Percentiles rank a stretch among this genome's conserved stretches.
Conservation (phyloP, 2,113 vertebrate species). For the Glareola pratincola region DNA sequence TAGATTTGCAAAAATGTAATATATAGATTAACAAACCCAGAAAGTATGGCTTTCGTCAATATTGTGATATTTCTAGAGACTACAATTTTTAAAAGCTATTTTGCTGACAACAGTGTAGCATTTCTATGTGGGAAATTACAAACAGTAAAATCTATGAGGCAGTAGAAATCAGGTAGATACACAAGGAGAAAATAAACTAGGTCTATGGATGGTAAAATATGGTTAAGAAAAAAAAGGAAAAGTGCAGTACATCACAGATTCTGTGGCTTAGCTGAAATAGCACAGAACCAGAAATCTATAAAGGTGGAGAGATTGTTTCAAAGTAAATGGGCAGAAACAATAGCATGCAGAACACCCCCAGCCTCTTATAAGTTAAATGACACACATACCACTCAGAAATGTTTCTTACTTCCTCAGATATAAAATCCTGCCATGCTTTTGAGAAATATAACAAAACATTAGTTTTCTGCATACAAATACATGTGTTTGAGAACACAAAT, state of each 20-base stretch:
- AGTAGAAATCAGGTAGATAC: not conserved
- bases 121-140: not conserved
- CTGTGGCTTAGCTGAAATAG: not conserved
- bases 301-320: not conserved
- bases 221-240: not conserved
- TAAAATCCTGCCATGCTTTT: not conserved
- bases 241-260: not conserved
- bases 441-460: not conserved
- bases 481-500: not conserved
- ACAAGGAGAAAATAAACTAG: not conserved
- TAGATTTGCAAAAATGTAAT: not conserved
- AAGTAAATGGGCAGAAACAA: not conserved
- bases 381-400: not conserved
- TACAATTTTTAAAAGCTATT: not conserved
- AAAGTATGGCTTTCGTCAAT: not conserved
- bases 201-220: not conserved
- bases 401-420: not conserved
- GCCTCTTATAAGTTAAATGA: not conserved
- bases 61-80: not conserved
- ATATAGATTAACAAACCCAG: not conserved
- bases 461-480: not conserved
- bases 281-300: not conserved
- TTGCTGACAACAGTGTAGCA: not conserved
- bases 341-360: accelerated
- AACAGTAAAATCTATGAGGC: not conserved